Evolutionary conservation across 2,888 invertebrate species (phyloP).

Genomic region (Scaptomyza tumidula): DNA sequence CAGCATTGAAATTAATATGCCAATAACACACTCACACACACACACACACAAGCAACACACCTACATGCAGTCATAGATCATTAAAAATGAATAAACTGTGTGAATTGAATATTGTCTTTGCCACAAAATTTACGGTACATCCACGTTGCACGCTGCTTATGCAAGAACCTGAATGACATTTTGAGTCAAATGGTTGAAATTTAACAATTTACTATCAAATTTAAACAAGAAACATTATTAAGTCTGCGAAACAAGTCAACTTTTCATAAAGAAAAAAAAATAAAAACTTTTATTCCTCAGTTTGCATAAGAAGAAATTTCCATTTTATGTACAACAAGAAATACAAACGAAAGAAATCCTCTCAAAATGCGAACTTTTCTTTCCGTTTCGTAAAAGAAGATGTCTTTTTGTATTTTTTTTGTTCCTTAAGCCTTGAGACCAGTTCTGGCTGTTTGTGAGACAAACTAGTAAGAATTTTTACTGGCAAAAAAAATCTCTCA

Average conservation of each 20-base stretch:
- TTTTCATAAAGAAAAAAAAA: not conserved
- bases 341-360: not conserved
- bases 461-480: no score
- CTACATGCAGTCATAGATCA: conserved; percentile 19
- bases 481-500: no score
- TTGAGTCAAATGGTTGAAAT: not conserved
- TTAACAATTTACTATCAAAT: not conserved
- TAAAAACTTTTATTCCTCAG: not conserved
- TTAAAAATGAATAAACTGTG: conserved; percentile 38
- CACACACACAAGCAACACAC: conserved; percentile 5
- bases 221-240: not conserved
- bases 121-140: no score
- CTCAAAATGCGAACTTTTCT: not conserved
- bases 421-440: no score
- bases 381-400: no score
- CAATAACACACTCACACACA: conserved; percentile 4
- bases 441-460: no score
- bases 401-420: not conserved
- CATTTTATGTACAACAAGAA: not conserved
- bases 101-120: conserved; percentile 29
- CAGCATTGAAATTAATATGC: conserved; percentile 13
- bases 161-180: not conserved
- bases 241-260: not conserved
- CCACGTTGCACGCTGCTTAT: no score
- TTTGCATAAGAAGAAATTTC: not conserved